Base-by-base conservation (phyloP, 2,797 vertebrate genomes). In the Gouania willdenowi region DNA sequence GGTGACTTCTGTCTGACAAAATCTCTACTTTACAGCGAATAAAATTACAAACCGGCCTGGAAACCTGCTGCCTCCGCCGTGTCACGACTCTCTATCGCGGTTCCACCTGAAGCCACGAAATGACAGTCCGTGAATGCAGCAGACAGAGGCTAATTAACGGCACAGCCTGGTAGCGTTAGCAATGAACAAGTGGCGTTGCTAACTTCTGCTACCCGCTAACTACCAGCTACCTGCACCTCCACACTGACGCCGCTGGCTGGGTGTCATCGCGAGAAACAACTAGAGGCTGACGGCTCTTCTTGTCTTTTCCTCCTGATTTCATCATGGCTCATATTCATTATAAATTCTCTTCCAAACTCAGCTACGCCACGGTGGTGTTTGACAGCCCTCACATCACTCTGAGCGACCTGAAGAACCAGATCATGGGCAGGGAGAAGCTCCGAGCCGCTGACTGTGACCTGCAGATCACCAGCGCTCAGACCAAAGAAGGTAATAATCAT, bases 281-380 rank as follows among this genome's bases (percentile, higher is more conserved):
- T 19, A 20, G 1, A 20, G 3, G 16, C 16, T 24, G 37, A 7
- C 24, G 22, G 11, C 30, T 49, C 10, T 27, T 23, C 8, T 3
- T 3, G 6, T 3, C 1, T 8, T n/a, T 3, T 10, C 4, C 2
- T 10, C 3, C 9, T n/a, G n/a, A n/a, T 12, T 6, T 12, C 60
- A 78, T 2, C 55, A 98, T 98, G 96, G 90, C 94, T 79, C 94
- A 94, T 77, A 87, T 98, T 39, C 96, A 98, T 66, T 98, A 98
- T 71, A 97, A 98, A 83, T 98, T 98, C 81, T 97, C 92, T 30
- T 97, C 95, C 24, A 98, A 94, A 84, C 95, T 95, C 47, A 93
- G 92, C 88, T 95, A 96, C 82, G 92, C 95, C 72, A 98, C 94
- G 55, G 92, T 95, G 85, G 90, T 96, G 53, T 97, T 98, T 60